Percentiles rank a stretch among this genome's conserved stretches.
Evolutionary conservation across 2,888 invertebrate genomes (phyloP).

Genomic region (Cyrtodaria siliqua): DNA sequence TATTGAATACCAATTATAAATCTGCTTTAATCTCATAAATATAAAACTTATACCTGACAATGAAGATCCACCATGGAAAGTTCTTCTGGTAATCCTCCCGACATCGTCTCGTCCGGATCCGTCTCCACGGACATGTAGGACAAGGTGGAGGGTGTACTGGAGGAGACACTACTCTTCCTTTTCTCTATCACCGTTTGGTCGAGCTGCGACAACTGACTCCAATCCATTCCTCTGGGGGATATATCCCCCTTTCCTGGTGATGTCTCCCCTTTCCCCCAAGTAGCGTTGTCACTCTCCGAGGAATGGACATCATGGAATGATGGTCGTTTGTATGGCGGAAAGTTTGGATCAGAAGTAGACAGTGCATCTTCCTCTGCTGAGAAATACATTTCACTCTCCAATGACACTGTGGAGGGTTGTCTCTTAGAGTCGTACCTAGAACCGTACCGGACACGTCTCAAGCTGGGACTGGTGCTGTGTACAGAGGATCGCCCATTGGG

Average conservation of each 20-base stretch:
- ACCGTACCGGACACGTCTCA: constrained; percentile 27
- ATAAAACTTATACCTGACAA: constrained; percentile 90
- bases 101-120: constrained; percentile 93
- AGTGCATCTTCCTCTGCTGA: constrained; percentile 94
- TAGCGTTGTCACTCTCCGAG: constrained; percentile 50
- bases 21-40: no score
- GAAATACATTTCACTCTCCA: constrained; percentile 92
- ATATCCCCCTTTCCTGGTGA: constrained; percentile 13
- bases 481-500: constrained; percentile 46
- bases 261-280: constrained; percentile 33
- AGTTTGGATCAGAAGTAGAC: constrained; percentile 30
- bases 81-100: constrained; percentile 71
- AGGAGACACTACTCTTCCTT: constrained; percentile 45
- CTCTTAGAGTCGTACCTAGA: constrained; percentile 34
- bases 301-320: constrained; percentile 42
- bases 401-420: constrained; percentile 70
- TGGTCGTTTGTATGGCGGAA: constrained; percentile 17
- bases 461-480: constrained; percentile 52
- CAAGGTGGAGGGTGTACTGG: constrained; percentile 65
- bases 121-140: constrained; percentile 82
- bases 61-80: constrained; percentile 92
- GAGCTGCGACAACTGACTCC: constrained; percentile 15
- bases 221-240: constrained; percentile 15
- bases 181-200: constrained; percentile 49
- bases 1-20: no score